Conservation (phyloP, 2,888 invertebrate genomes). For the Hemaris fuciformis region DNA sequence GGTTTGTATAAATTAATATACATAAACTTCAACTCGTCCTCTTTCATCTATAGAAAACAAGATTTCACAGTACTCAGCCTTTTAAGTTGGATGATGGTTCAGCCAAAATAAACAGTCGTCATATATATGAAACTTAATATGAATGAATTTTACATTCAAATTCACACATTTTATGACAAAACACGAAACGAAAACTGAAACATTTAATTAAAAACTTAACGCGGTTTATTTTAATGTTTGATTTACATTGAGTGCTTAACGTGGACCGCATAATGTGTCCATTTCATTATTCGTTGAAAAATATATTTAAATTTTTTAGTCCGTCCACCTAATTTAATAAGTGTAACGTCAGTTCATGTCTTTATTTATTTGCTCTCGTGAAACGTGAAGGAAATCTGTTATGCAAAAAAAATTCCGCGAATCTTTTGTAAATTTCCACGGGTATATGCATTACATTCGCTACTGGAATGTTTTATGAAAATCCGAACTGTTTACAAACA, state of each 20-base stretch:
- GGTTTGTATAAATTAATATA: no score
- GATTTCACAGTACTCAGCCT: no score
- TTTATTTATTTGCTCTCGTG: conserved; percentile 23
- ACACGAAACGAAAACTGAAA: background rate
- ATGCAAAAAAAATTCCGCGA: background rate
- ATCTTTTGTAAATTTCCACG: background rate
- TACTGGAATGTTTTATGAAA: background rate
- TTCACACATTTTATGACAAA: background rate
- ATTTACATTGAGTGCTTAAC: conserved; percentile 14
- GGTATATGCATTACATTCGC: background rate
- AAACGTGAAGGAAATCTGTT: background rate
- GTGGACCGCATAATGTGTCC: background rate
- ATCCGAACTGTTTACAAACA: background rate
- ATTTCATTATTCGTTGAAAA: background rate
- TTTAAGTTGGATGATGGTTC: background rate
- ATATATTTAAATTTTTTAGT: background rate
- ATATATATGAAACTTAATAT: background rate
- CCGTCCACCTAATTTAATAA: conserved; percentile 9
- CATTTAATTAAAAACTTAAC: background rate
- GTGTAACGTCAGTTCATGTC: conserved; percentile 17
- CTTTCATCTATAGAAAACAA: no score
- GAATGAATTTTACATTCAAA: background rate
- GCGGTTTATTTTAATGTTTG: conserved; percentile 7
- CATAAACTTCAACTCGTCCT: no score
- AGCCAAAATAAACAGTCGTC: background rate